A percentile compares a stretch with the other conserved stretches of the same genome.
These are phyloP conservation scores for Heliconius hermathena DNA, from an alignment of 1,140 invertebrate genomes.

Conservation along the genomic window DNA sequence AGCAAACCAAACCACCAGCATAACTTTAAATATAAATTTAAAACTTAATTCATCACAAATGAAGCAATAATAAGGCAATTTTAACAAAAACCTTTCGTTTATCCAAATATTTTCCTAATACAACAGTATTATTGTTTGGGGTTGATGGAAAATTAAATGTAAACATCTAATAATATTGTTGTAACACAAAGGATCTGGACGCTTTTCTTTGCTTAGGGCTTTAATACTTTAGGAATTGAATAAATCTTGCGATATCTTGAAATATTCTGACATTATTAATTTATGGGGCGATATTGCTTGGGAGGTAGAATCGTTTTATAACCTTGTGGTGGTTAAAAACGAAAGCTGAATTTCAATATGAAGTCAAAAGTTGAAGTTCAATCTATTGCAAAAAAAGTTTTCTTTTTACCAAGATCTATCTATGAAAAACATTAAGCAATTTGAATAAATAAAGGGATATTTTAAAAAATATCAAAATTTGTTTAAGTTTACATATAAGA, in stretches of 20 bases:
- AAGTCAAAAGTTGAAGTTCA: too few species aligned
- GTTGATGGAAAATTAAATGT: slow-evolving; percentile 30
- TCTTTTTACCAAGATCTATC: too few species aligned
- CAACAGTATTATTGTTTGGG: slow-evolving; percentile 20
- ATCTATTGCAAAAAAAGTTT: too few species aligned
- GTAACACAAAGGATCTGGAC: slow-evolving; percentile 15
- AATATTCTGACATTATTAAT: slow-evolving; percentile 1
- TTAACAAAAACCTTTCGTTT: neutral
- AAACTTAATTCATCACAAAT: neutral
- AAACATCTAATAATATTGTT: slow-evolving; percentile 31
- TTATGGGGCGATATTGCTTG: neutral
- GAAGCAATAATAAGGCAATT: neutral
- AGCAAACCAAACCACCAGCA: too few species aligned
- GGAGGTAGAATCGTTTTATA: neutral
- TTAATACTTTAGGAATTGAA: slow-evolving; percentile 23
- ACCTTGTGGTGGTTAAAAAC: neutral
- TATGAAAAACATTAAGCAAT: too few species aligned
- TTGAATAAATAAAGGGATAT: too few species aligned
- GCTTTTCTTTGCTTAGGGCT: slow-evolving; percentile 16
- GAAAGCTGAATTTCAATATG: neutral
- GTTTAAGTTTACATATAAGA: too few species aligned
- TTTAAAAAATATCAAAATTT: too few species aligned
- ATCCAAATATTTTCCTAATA: slow-evolving; percentile 23
- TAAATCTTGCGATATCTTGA: slow-evolving; percentile 14
- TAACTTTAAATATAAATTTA: neutral